Conservation (phyloP, 2,888 invertebrate species). For the Pasiphila rectangulata region DNA sequence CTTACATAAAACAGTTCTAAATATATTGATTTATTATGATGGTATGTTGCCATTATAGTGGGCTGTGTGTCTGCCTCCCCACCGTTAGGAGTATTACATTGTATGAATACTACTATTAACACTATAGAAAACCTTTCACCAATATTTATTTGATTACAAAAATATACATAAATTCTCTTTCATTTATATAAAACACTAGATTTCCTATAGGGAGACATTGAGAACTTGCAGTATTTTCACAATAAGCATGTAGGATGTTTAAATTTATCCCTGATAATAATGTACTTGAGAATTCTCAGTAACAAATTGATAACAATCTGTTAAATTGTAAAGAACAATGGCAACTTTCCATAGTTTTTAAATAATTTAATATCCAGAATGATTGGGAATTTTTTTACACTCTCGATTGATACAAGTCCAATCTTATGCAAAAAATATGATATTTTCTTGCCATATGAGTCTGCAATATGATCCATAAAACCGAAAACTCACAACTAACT, state of each 20-base stretch:
- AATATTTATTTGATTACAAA: slow-evolving; percentile 33
- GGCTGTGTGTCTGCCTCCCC: slow-evolving; percentile 21
- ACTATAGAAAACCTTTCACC: slow-evolving; percentile 32
- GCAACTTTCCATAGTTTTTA: no score
- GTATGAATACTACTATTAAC: slow-evolving; percentile 31
- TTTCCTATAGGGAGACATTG: slow-evolving; percentile 15
- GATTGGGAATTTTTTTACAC: no score
- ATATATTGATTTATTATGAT: slow-evolving; percentile 21
- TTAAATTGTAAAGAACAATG: slow-evolving; percentile 10
- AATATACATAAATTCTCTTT: slow-evolving; percentile 28
- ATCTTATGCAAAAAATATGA: no score
- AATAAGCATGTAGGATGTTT: slow-evolving; percentile 7
- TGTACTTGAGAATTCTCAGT: slow-evolving; percentile 7
- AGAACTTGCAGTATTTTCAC: slow-evolving; percentile 11
- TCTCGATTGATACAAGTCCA: no score
- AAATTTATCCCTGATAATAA: neutral
- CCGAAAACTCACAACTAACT: no score
- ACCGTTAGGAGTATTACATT: slow-evolving; percentile 30
- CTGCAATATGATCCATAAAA: no score
- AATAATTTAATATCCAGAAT: no score
- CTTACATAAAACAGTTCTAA: slow-evolving; percentile 13
- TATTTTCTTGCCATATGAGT: no score
- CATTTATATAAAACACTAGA: slow-evolving; percentile 16
- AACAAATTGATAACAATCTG: slow-evolving; percentile 7
- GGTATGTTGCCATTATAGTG: slow-evolving; percentile 9